phyloP scores from a whole-genome alignment of 2,113 vertebrate species.

The Syngnathus floridae region DNA sequence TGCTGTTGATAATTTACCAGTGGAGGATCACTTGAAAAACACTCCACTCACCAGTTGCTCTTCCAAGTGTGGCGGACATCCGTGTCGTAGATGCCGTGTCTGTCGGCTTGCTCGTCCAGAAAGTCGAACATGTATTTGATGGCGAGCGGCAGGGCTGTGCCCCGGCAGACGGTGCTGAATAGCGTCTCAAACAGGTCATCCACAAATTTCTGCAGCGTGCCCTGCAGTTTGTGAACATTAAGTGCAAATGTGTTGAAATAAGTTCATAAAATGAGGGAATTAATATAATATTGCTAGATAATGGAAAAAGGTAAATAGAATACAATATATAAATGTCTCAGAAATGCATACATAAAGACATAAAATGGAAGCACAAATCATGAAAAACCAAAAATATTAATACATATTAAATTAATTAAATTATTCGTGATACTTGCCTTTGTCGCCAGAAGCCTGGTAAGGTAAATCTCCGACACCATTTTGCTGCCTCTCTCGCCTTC shows the following conservation, averaged over 20 bases:
- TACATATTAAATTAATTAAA: neutral
- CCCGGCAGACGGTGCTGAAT: slow-evolving; percentile 92
- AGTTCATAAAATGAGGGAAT: neutral
- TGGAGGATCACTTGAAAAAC: neutral
- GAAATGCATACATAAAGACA: too few species aligned
- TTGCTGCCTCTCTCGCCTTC: slow-evolving; percentile 91
- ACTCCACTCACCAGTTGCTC: slow-evolving; percentile 86
- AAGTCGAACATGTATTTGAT: slow-evolving; percentile 98
- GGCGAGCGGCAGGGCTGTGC: slow-evolving; percentile 86
- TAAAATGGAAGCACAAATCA: too few species aligned
- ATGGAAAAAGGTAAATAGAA: too few species aligned
- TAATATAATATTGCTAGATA: too few species aligned
- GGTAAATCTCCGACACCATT: slow-evolving; percentile 96
- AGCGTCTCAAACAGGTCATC: slow-evolving; percentile 92
- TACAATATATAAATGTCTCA: too few species aligned
- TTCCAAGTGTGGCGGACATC: slow-evolving; percentile 95
- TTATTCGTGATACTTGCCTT: slow-evolving; percentile 71
- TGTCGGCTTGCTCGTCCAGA: slow-evolving; percentile 92
- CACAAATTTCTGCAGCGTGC: slow-evolving; percentile 96
- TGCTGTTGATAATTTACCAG: neutral
- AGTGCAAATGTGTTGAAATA: too few species aligned
- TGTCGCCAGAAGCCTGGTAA: slow-evolving; percentile 88
- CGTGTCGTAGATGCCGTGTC: slow-evolving; percentile 85
- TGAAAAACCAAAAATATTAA: too few species aligned
- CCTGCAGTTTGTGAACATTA: slow-evolving; percentile 60